Conservation (phyloP, 2,113 vertebrate species). For the Zosterops pallidus region DNA sequence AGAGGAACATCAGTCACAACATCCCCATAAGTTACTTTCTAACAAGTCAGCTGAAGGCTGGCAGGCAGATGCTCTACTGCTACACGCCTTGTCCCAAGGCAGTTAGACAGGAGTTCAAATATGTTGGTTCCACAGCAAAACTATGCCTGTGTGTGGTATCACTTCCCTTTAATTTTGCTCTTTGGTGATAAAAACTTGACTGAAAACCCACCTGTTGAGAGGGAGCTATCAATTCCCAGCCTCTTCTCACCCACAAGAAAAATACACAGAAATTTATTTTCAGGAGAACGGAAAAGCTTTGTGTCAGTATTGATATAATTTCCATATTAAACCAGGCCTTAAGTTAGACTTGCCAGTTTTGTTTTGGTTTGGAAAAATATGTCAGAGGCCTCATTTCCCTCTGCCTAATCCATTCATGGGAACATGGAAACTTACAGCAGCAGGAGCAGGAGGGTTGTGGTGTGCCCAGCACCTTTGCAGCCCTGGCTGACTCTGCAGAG, state of each 20-base stretch:
- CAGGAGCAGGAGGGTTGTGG: background rate
- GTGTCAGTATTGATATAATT: slow-evolving; percentile 1
- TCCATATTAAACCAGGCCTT: slow-evolving; percentile 40
- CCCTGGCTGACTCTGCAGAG: background rate
- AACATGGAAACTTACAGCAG: slow-evolving; percentile 7
- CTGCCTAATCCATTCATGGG: background rate
- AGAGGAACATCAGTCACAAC: background rate
- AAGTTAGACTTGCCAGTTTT: slow-evolving; percentile 45
- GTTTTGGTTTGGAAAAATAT: slow-evolving; percentile 35
- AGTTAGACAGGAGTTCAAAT: background rate
- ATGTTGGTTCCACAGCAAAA: background rate
- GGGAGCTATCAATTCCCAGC: background rate
- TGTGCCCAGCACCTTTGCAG: background rate
- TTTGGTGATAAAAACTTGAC: background rate
- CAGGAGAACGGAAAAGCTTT: background rate
- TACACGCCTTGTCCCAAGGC: background rate
- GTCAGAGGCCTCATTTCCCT: slow-evolving; percentile 15
- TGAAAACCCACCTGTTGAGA: background rate
- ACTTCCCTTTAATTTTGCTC: background rate
- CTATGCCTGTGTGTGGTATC: accelerated
- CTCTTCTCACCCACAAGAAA: background rate
- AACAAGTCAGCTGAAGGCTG: background rate
- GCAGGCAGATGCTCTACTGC: background rate
- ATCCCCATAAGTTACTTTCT: background rate
- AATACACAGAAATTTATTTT: background rate